phyloP scores from a whole-genome alignment of 2,113 vertebrate genomes.

The Cyanoramphus novaezelandiae region DNA sequence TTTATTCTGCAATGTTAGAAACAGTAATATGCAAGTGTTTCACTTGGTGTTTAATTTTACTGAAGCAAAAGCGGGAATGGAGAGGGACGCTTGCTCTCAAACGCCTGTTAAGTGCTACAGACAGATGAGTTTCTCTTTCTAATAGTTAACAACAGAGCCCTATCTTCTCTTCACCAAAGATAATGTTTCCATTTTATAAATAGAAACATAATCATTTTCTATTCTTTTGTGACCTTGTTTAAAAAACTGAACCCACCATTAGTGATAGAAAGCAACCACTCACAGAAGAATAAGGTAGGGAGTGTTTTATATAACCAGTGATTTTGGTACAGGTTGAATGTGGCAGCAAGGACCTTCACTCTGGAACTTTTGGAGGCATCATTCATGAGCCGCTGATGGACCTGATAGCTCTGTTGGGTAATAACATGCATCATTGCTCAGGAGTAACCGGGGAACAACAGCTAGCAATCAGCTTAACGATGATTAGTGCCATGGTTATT shows the following conservation, averaged over 20 bases:
- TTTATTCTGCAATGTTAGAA: not conserved
- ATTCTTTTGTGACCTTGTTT: not conserved
- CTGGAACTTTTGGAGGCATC: constrained; percentile 79
- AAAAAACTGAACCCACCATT: not conserved
- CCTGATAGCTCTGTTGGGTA: constrained; percentile 79
- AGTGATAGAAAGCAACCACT: not conserved
- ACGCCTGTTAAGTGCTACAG: not conserved
- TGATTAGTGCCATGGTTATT: not conserved
- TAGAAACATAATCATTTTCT: not conserved
- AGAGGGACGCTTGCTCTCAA: not conserved
- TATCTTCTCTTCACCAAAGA: not conserved
- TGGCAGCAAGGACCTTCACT: constrained; percentile 77
- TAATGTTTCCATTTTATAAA: not conserved
- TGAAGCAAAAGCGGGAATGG: not conserved
- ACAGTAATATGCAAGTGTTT: not conserved
- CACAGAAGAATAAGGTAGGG: rapidly evolving
- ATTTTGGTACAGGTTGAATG: constrained; percentile 72
- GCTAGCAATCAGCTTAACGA: not conserved
- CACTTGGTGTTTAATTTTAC: not conserved
- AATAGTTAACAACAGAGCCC: not conserved
- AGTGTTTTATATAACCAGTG: not conserved
- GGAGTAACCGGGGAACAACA: not conserved
- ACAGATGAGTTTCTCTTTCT: not conserved
- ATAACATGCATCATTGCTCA: not conserved
- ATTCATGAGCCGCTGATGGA: constrained; percentile 77